phyloP scores from a whole-genome alignment of 2,113 vertebrate genomes.

The Arizona elegans region DNA sequence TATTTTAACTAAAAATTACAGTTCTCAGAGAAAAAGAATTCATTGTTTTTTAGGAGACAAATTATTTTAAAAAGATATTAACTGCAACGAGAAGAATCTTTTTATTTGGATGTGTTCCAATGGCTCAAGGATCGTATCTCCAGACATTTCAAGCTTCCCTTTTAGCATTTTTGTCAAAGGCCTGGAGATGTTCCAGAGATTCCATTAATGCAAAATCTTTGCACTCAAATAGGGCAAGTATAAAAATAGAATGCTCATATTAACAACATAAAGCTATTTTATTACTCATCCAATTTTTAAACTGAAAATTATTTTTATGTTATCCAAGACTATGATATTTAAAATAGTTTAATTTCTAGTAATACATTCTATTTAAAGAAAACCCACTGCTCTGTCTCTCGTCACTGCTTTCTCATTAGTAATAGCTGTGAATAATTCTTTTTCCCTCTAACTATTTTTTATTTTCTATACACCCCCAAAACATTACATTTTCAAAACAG shows the following conservation, averaged over 20 bases:
- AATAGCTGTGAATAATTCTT: background rate
- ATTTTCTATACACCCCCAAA: background rate
- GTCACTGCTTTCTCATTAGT: background rate
- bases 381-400: background rate
- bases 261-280: constrained; percentile 45
- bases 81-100: background rate
- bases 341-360: constrained; percentile 26
- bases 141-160: constrained; percentile 32
- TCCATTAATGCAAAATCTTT: constrained; percentile 35
- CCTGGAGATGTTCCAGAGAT: constrained; percentile 48
- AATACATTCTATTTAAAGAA: background rate
- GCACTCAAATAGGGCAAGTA: constrained; percentile 25
- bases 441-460: background rate
- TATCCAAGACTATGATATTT: constrained; percentile 37
- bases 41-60: background rate
- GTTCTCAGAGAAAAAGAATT: background rate
- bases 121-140: constrained; percentile 7
- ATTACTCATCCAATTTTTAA: constrained; percentile 32
- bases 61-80: background rate
- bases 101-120: background rate
- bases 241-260: constrained; percentile 34
- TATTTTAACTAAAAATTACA: background rate
- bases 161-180: background rate
- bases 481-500: background rate
- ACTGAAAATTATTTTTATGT: constrained; percentile 30